Evolutionary conservation across 2,797 vertebrate species (phyloP).

Genomic region (Borostomias antarcticus): DNA sequence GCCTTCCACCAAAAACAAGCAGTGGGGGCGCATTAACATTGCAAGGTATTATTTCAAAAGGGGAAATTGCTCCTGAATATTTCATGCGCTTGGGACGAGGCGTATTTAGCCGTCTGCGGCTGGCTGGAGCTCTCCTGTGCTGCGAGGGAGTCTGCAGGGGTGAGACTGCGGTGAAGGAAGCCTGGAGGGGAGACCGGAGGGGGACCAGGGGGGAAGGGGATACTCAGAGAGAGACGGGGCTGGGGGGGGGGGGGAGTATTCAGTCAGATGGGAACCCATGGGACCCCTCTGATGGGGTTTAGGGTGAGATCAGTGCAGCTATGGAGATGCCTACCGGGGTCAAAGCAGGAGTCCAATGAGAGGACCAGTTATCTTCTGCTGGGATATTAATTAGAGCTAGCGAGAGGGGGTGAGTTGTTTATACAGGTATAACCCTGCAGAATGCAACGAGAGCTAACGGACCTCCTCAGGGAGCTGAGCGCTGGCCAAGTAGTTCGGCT

Average conservation of each 20-base stretch:
- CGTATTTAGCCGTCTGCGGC: slow-evolving; percentile 35
- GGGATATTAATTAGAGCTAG: slow-evolving; percentile 66
- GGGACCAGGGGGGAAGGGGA: slow-evolving; percentile 15
- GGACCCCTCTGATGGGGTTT: slow-evolving; percentile 40
- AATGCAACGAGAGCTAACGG: slow-evolving; percentile 51
- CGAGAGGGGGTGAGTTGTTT: slow-evolving; percentile 59
- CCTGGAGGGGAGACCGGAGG: slow-evolving; percentile 3
- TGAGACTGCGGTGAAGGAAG: not conserved
- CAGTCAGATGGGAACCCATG: slow-evolving; percentile 34
- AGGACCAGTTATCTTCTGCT: slow-evolving; percentile 61
- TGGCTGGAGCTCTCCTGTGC: not conserved
- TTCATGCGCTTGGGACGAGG: slow-evolving; percentile 56
- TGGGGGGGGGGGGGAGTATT: not conserved
- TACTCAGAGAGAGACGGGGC: not conserved
- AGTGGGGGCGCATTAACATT: slow-evolving; percentile 68
- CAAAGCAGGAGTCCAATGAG: slow-evolving; percentile 53
- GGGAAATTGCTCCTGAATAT: slow-evolving; percentile 71
- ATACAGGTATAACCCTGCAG: slow-evolving; percentile 56
- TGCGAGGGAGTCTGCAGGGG: not conserved
- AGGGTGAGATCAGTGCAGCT: slow-evolving; percentile 33
- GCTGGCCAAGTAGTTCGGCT: slow-evolving; percentile 17
- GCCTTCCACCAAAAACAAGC: slow-evolving; percentile 67
- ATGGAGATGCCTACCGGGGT: slow-evolving; percentile 42
- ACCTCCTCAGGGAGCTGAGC: slow-evolving; percentile 45
- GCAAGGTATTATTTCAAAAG: slow-evolving; percentile 73